Base-by-base conservation (phyloP, 2,888 invertebrate species). In the Drosophila percnosoma region DNA sequence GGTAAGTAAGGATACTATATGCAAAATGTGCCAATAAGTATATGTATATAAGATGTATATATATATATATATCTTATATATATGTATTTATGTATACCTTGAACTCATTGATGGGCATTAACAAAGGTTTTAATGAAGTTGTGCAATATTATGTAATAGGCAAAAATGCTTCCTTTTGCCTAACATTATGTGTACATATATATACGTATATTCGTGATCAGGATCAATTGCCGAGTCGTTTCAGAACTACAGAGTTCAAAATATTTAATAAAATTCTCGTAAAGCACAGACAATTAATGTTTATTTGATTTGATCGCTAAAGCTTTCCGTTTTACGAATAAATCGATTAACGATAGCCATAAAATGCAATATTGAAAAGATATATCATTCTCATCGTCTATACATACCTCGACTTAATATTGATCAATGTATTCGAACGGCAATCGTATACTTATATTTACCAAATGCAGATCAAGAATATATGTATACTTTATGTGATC, bases 1-100 rank as follows among this genome's bases (percentile, higher is more conserved):
- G 89, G 87, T 90, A 40, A 84, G 84, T 70, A 10, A 61, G 36
- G 27, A 33, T 15, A 27, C n/a, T 18, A 18, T 2, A 18, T 18
- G 27, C 15, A 24, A 8, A 27, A 21, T 21, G 11, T 42, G 21
- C 2, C 6, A 15, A 18, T 36, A 48, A 2, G 6, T 33, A 45
- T 33, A 49, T 38, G 60, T 40, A n/a, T n/a, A 7, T n/a, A 36
- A 36, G 15, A 36, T 33, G 45, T 34, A 51, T 36, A 7, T 15
- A 48, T 13, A 24, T 33, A 15, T 36, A 48, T 13, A 31, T 29
- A 31, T 8, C 8, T 8, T 31, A 31, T 31, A 31, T 31, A 8
- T 8, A 29, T 29, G 7, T 29, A 29, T 29, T 5, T 29, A 29
- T 7, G 2, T 40, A n/a, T 40, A 4, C 4, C 5, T 40, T 11